Evolutionary conservation across 2,797 vertebrate species (phyloP), one percentile per base, ranked within the genome.

Genomic region (Neoniphon sammara): DNA sequence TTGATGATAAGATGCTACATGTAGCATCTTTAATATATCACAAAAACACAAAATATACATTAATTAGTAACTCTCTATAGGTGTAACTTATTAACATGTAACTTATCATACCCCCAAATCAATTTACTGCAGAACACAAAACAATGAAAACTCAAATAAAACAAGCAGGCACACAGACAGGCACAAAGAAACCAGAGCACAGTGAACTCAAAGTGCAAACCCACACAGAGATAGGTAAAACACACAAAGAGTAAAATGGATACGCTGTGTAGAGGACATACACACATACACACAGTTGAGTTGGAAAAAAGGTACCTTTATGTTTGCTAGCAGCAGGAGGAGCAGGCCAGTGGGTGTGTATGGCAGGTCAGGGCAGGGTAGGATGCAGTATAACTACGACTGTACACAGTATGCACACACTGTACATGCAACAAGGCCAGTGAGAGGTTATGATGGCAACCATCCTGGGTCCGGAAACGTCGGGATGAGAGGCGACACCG

Each of bases 241-340:
- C 10, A 5, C 11, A 7, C 39, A 9, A 57, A 3, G 15, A 53
- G 14, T 47, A 7, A 65, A 23, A 65, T 53, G 47, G 63, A 18
- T 21, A 17, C 1, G n/a, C n/a, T n/a, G n/a, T n/a, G n/a, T n/a
- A 20, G 8, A 36, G 36, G 9, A 5, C 2, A 46, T 3, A 12
- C 14, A 36, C 52, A 61, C 21, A 68, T 27, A 70, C 23, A 80
- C 49, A 59, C 47, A 68, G 23, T 25, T 49, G 42, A 80, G 72
- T 61, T 70, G 0, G n/a, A n/a, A 30, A 23, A 65, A 67, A 77
- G 49, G 75, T 84, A 88, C 87, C 87, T 89, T 77, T 49, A 31
- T 18, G 59, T 60, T 53, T 30, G 39, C 42, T 54, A 80, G 81
- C 59, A 89, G 83, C 72, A 77, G 82, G 30, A 75, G 69, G 21